Evolutionary conservation across 2,888 invertebrate genomes (phyloP).

Genomic region (Caenorhabditis sp.): DNA sequence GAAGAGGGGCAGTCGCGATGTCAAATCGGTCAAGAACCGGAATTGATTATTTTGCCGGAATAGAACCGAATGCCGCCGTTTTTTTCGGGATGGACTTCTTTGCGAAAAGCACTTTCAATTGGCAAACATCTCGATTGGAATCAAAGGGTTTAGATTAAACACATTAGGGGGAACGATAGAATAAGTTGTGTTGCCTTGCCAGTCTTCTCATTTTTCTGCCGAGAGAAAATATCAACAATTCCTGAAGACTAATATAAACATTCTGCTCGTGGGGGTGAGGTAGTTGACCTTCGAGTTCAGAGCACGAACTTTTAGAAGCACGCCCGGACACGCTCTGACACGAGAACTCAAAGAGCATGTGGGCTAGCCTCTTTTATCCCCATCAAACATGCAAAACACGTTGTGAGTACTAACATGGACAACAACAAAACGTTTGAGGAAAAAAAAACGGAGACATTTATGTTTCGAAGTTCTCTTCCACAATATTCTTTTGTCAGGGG

Average conservation of each 20-base stretch:
- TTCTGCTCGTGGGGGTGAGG: neutral
- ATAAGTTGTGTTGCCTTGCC: neutral
- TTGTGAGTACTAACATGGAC: too few relatives aligned
- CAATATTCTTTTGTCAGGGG: slow-evolving; percentile 8
- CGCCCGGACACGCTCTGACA: slow-evolving; percentile 38
- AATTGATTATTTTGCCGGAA: slow-evolving; percentile 55
- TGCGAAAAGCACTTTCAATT: slow-evolving; percentile 19
- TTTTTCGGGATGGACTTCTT: neutral
- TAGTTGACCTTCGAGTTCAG: slow-evolving; percentile 37
- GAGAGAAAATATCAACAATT: slow-evolving; percentile 46
- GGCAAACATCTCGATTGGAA: slow-evolving; percentile 34
- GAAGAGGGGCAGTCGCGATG: slow-evolving; percentile 38
- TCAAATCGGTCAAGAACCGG: slow-evolving; percentile 56
- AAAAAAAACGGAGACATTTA: too few relatives aligned
- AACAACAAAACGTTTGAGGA: too few relatives aligned
- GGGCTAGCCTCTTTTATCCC: neutral
- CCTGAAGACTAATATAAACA: slow-evolving; percentile 11
- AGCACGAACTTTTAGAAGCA: slow-evolving; percentile 37
- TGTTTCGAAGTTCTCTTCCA: too few relatives aligned
- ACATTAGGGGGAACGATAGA: neutral
- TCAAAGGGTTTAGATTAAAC: slow-evolving; percentile 19
- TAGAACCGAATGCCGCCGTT: slow-evolving; percentile 14
- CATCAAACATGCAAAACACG: too few relatives aligned
- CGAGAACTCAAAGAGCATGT: slow-evolving; percentile 49
- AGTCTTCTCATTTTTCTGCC: slow-evolving; percentile 16